Conservation (phyloP, 1,140 invertebrate genomes). For the Drosophila kanapiae region DNA sequence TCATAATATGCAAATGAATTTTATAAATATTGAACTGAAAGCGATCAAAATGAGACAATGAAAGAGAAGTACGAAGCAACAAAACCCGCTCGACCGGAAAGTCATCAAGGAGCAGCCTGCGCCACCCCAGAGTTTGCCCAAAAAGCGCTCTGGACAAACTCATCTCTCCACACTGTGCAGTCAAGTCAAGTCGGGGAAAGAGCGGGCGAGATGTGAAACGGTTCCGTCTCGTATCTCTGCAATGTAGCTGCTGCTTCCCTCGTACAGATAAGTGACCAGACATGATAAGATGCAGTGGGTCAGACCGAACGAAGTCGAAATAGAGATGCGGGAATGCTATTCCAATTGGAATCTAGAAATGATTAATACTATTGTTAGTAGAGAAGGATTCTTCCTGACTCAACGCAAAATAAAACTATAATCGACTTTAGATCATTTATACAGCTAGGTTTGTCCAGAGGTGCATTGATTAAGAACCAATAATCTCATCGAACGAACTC, state of each 20-base stretch:
- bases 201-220: background rate
- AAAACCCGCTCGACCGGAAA: conserved; percentile 68
- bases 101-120: conserved; percentile 32
- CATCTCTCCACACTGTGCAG: conserved; percentile 9
- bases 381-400: background rate
- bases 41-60: conserved; percentile 21
- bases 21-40: conserved; percentile 69
- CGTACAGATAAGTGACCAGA: conserved; percentile 13
- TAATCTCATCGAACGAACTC: too few species aligned
- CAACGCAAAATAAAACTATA: too few species aligned
- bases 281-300: conserved; percentile 20
- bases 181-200: conserved; percentile 2
- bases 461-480: too few species aligned
- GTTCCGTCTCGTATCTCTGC: conserved; percentile 11
- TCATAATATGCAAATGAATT: conserved; percentile 64
- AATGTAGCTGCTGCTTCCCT: background rate
- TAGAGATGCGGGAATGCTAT: background rate
- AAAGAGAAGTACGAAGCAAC: conserved; percentile 18
- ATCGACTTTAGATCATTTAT: too few species aligned
- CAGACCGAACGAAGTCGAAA: background rate
- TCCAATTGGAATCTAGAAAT: background rate
- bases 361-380: background rate
- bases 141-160: background rate
- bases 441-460: too few species aligned
- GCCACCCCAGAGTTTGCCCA: conserved; percentile 11